These are phyloP conservation scores for Crenichthys baileyi DNA, from an alignment of 2,797 vertebrate genomes.

Conservation along the genomic window DNA sequence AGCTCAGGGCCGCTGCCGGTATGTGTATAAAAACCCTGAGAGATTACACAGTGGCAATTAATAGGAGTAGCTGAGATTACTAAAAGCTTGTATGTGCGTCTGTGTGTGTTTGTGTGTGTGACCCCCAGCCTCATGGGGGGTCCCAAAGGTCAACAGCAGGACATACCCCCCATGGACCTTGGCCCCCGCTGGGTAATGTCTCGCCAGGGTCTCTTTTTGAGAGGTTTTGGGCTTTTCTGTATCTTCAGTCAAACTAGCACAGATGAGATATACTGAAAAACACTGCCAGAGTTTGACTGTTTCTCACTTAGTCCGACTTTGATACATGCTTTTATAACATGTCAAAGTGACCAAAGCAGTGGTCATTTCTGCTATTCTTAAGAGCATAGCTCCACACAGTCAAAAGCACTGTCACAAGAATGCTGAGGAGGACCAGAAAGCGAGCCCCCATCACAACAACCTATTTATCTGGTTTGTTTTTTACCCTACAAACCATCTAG, in stretches of 20 bases:
- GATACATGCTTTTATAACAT: not conserved
- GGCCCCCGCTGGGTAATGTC: constrained; percentile 61
- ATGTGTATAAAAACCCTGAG: constrained; percentile 70
- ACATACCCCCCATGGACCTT: constrained; percentile 54
- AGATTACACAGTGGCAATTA: constrained; percentile 77
- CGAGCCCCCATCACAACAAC: not conserved
- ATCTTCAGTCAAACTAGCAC: constrained; percentile 37
- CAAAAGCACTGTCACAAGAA: not conserved
- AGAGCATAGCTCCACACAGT: not conserved
- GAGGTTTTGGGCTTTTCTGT: constrained; percentile 38
- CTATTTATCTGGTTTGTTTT: not conserved
- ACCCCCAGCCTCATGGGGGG: constrained; percentile 28
- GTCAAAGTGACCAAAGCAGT: not conserved
- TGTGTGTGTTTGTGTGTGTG: constrained; percentile 33
- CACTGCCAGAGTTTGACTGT: not conserved
- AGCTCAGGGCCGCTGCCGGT: constrained; percentile 51
- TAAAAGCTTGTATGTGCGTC: constrained; percentile 43
- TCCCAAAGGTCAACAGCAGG: constrained; percentile 53
- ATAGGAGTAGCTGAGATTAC: constrained; percentile 78
- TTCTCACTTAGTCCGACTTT: not conserved
- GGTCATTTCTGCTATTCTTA: not conserved
- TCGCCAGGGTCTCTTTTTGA: constrained; percentile 52
- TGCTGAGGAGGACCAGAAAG: not conserved
- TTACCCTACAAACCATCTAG: not conserved
- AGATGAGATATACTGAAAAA: constrained; percentile 20